These are phyloP conservation scores for Stictocephala bisonia DNA, from an alignment of 2,888 invertebrate species.

Conservation along the genomic window DNA sequence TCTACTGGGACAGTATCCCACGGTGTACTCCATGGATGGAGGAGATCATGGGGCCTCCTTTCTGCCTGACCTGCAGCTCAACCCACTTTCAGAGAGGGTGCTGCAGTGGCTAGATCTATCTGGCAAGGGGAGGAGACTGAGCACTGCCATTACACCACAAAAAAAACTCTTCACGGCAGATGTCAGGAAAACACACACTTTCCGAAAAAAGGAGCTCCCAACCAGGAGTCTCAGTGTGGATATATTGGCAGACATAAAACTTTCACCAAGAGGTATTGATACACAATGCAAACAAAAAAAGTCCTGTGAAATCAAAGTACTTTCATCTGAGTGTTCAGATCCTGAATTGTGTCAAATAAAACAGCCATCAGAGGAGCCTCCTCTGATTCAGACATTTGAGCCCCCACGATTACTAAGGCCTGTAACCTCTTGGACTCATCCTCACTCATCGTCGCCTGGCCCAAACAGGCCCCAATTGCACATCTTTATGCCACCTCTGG, in stretches of 20 bases:
- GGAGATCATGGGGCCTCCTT: conserved; percentile 2
- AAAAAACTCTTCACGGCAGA: neutral
- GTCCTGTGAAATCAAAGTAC: neutral
- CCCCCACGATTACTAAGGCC: conserved; percentile 1
- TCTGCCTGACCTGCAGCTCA: conserved; percentile 27
- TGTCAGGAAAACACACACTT: neutral
- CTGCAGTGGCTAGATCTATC: conserved; percentile 84
- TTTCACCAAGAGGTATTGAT: neutral
- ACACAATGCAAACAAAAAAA: neutral
- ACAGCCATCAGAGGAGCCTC: conserved; percentile 14
- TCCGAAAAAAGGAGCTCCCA: conserved; percentile 21
- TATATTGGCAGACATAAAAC: conserved; percentile 1
- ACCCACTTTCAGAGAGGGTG: conserved; percentile 76
- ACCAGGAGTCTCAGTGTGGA: conserved; percentile 35
- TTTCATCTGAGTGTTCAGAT: neutral
- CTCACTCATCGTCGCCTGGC: neutral
- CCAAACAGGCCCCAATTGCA: conserved; percentile 70
- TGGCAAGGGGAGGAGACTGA: conserved; percentile 66
- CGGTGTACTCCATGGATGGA: conserved; percentile 20
- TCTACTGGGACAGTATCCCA: conserved; percentile 28
- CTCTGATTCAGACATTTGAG: conserved; percentile 41
- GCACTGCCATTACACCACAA: conserved; percentile 54
- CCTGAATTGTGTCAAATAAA: neutral
- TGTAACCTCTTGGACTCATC: conserved; percentile 9
- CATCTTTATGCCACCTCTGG: conserved; percentile 78